Evolutionary conservation across 2,888 invertebrate genomes (phyloP).

Genomic region (Calameuta pallipes): DNA sequence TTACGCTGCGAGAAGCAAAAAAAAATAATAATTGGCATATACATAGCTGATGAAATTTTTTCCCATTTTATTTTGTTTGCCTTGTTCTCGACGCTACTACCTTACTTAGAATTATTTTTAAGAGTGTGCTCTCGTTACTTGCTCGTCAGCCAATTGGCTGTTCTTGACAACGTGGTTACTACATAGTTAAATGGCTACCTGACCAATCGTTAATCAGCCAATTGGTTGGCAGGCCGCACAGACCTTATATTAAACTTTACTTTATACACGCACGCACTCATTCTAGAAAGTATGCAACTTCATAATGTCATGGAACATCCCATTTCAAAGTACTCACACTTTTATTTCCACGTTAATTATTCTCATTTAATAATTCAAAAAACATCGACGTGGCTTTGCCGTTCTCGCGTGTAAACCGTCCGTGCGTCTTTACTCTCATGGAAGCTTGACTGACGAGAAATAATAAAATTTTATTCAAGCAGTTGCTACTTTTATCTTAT

Average conservation of each 20-base stretch:
- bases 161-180: neutral
- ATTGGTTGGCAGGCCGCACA: neutral
- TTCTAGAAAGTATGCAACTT: constrained; percentile 34
- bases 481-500: neutral
- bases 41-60: constrained; percentile 21
- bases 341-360: neutral
- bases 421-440: neutral
- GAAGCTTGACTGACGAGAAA: neutral
- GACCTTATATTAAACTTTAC: constrained; percentile 21
- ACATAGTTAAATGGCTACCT: neutral
- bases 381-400: constrained; percentile 10
- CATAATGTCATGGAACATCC: constrained; percentile 59
- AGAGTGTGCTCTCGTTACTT: constrained; percentile 25
- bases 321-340: constrained; percentile 18
- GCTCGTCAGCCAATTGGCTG: neutral
- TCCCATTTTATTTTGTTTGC: constrained; percentile 11
- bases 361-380: constrained; percentile 1
- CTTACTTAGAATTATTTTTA: constrained; percentile 22
- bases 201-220: neutral
- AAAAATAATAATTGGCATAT: constrained; percentile 42
- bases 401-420: neutral
- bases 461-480: neutral
- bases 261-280: constrained; percentile 34
- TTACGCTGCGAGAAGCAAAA: constrained; percentile 49
- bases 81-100: constrained; percentile 17